Evolutionary conservation across 30 jellyfish, hydroid and myxozoan genomes (phyloP).

Genomic region (Turritopsis rubra): DNA sequence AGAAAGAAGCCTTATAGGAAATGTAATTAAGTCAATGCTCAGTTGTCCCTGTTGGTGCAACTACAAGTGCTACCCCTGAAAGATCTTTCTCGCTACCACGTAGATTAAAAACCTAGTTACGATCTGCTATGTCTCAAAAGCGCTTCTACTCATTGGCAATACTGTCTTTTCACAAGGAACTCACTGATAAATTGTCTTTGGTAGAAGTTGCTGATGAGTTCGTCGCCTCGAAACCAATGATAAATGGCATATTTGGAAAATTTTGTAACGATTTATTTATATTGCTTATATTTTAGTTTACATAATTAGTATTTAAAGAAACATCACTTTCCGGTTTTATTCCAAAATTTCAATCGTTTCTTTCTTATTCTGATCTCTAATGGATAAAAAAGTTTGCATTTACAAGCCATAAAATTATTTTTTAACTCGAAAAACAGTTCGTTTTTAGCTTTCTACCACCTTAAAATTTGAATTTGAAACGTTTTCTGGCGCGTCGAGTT

Average conservation of each 20-base stretch:
- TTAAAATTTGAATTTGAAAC: background rate
- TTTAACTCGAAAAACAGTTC: background rate
- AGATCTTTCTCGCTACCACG: constrained; percentile 28
- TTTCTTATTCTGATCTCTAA: too few relatives aligned
- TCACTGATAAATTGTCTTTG: constrained; percentile 5
- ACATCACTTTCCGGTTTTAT: too few relatives aligned
- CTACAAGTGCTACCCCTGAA: constrained; percentile 18
- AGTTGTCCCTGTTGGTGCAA: constrained; percentile 10
- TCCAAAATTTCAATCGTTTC: too few relatives aligned
- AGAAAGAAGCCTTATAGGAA: background rate
- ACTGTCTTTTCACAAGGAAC: background rate
- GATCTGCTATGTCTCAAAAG: constrained; percentile 34
- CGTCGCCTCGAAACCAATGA: background rate
- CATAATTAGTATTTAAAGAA: background rate
- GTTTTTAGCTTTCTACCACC: background rate
- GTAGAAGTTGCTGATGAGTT: constrained; percentile 15
- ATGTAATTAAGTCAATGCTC: background rate
- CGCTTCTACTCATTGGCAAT: constrained; percentile 15
- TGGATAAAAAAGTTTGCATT: too few relatives aligned
- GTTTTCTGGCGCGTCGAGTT: background rate
- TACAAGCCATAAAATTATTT: background rate
- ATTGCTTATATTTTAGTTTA: background rate
- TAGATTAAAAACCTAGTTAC: constrained; percentile 26
- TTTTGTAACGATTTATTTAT: background rate
- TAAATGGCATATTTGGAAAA: background rate